These are phyloP conservation scores for Macaria liturata DNA, from an alignment of 2,888 invertebrate genomes.

Conservation along the genomic window DNA sequence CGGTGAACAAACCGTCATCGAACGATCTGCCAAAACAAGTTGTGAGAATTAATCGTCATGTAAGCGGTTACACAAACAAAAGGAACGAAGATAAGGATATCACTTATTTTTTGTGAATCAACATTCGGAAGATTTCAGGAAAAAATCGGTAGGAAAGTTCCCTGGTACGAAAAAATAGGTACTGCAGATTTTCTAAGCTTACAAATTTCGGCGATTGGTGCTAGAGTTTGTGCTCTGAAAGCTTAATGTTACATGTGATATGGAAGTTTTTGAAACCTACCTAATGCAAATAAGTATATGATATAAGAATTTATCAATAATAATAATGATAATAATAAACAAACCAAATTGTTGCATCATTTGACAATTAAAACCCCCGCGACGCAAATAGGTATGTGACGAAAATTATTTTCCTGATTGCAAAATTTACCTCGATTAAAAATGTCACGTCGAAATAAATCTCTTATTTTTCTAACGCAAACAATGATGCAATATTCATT, in stretches of 20 bases:
- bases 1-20: slow-evolving; percentile 52
- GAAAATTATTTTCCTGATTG: slow-evolving; percentile 50
- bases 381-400: slow-evolving; percentile 36
- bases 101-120: background rate
- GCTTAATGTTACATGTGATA: too few relatives aligned
- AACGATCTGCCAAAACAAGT: slow-evolving; percentile 39
- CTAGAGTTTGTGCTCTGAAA: too few relatives aligned
- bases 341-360: background rate
- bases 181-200: too few relatives aligned
- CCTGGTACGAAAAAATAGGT: too few relatives aligned
- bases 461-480: slow-evolving; percentile 22
- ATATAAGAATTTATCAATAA: too few relatives aligned
- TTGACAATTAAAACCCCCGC: background rate
- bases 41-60: slow-evolving; percentile 15
- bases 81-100: slow-evolving; percentile 7
- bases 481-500: slow-evolving; percentile 46
- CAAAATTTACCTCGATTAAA: slow-evolving; percentile 23
- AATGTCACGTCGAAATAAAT: slow-evolving; percentile 16
- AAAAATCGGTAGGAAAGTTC: background rate
- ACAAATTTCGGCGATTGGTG: too few relatives aligned
- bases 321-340: too few relatives aligned
- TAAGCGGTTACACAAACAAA: slow-evolving; percentile 21
- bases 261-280: too few relatives aligned
- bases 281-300: too few relatives aligned
- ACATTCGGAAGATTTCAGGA: slow-evolving; percentile 2